Percentiles rank a stretch among this genome's conserved stretches.
phyloP scores from a whole-genome alignment of 2,797 vertebrate species.

The Urophycis tenuis region DNA sequence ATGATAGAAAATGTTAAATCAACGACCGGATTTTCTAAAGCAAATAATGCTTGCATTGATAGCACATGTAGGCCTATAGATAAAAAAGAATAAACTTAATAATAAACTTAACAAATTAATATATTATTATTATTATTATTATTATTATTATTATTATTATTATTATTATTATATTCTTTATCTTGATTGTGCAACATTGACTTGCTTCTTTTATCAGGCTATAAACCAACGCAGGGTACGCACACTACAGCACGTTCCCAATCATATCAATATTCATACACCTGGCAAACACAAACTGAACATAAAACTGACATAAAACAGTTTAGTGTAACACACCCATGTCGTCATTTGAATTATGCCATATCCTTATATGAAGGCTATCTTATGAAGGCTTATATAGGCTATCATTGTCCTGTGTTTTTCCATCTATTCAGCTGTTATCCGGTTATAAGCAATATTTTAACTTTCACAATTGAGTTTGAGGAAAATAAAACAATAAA shows the following conservation, averaged over 20 bases:
- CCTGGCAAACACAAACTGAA: neutral
- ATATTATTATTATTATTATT: too few relatives aligned
- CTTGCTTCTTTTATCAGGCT: neutral
- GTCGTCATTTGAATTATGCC: neutral
- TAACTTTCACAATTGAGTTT: neutral
- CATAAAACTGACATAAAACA: too few relatives aligned
- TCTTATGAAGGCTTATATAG: too few relatives aligned
- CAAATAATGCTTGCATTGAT: neutral
- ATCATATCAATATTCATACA: neutral
- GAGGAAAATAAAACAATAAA: neutral
- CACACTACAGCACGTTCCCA: neutral
- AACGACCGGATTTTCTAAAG: neutral
- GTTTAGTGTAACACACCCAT: too few relatives aligned
- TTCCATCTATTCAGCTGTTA: too few relatives aligned
- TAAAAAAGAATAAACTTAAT: too few relatives aligned
- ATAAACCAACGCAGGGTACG: too few relatives aligned
- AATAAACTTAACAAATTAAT: too few relatives aligned
- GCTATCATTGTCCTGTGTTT: neutral
- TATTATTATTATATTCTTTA: too few relatives aligned
- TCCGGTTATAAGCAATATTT: neutral
- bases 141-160: too few relatives aligned
- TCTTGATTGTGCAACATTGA: too few relatives aligned
- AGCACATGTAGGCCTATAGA: neutral
- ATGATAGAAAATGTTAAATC: neutral
- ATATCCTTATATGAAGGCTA: too few relatives aligned